phyloP scores from a whole-genome alignment of 1,140 invertebrate genomes.

The Platyura marginata region DNA sequence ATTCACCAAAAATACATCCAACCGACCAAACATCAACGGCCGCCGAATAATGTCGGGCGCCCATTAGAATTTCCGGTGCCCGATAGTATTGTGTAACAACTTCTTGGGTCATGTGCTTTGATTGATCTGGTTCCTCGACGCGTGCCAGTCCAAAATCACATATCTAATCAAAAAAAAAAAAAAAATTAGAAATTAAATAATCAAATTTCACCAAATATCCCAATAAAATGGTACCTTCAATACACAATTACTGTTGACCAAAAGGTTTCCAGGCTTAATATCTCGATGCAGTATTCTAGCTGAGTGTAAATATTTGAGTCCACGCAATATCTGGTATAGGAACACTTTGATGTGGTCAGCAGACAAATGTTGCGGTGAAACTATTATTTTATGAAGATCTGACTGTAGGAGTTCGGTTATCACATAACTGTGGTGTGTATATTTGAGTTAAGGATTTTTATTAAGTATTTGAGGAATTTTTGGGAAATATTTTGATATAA shows the following conservation, averaged over 20 bases:
- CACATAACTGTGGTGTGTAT: conserved; percentile 67
- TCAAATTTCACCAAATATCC: background rate
- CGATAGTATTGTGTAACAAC: conserved; percentile 98
- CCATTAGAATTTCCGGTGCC: conserved; percentile 96
- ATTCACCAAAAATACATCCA: conserved; percentile 97
- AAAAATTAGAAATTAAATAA: background rate
- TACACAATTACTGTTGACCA: conserved; percentile 97
- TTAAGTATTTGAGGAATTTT: no score
- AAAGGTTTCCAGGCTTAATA: conserved; percentile 96
- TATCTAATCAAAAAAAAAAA: conserved; percentile 33
- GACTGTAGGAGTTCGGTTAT: conserved; percentile 98
- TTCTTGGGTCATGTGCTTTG: conserved; percentile 96
- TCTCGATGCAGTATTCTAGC: conserved; percentile 94
- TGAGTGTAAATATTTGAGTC: conserved; percentile 95
- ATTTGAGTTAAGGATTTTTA: no score
- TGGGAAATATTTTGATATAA: no score
- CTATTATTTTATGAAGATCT: conserved; percentile 99
- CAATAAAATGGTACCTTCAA: conserved; percentile 52
- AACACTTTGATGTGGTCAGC: conserved; percentile 99
- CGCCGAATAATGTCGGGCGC: conserved; percentile 91
- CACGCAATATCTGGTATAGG: conserved; percentile 98
- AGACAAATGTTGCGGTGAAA: conserved; percentile 93
- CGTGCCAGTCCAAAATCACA: conserved; percentile 92
- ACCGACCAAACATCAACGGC: conserved; percentile 98
- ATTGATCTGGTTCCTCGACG: conserved; percentile 83